Evolutionary conservation across 2,888 invertebrate species (phyloP).

Genomic region (Sinhomidia bicolor): DNA sequence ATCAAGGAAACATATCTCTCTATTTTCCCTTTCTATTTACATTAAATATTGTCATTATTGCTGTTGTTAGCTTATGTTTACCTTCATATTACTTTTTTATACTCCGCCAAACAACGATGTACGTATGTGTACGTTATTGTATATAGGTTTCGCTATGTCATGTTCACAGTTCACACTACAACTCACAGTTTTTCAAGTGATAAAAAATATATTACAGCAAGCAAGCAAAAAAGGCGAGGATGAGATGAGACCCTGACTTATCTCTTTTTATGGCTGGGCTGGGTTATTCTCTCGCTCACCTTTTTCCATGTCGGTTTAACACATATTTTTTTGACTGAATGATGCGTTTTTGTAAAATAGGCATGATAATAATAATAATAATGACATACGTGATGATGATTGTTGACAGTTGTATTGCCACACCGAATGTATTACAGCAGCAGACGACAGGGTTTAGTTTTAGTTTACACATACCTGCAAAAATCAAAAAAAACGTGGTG

Average conservation of each 20-base stretch:
- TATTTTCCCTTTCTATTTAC: constrained; percentile 71
- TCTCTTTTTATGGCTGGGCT: constrained; percentile 49
- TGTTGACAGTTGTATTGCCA: constrained; percentile 68
- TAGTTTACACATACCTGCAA: constrained; percentile 24
- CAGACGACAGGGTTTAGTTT: too few relatives aligned
- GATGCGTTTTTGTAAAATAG: constrained; percentile 2
- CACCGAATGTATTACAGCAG: neutral
- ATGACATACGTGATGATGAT: constrained; percentile 38
- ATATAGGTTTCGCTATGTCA: neutral
- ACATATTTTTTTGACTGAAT: neutral
- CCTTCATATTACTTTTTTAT: constrained; percentile 11
- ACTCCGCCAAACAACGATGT: too few relatives aligned
- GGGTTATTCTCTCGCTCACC: constrained; percentile 16
- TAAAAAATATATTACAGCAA: constrained; percentile 9
- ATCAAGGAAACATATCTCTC: constrained; percentile 66
- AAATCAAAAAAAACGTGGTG: neutral
- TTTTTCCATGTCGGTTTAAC: neutral
- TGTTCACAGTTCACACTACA: neutral
- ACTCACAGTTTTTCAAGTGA: constrained; percentile 20
- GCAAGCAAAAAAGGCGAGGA: too few relatives aligned
- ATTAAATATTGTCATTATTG: constrained; percentile 51
- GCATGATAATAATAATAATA: neutral
- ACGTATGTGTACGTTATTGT: too few relatives aligned
- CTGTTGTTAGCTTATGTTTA: constrained; percentile 45
- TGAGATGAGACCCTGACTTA: constrained; percentile 70